Base-by-base conservation (phyloP, 2,888 invertebrate species). In the Actias luna region DNA sequence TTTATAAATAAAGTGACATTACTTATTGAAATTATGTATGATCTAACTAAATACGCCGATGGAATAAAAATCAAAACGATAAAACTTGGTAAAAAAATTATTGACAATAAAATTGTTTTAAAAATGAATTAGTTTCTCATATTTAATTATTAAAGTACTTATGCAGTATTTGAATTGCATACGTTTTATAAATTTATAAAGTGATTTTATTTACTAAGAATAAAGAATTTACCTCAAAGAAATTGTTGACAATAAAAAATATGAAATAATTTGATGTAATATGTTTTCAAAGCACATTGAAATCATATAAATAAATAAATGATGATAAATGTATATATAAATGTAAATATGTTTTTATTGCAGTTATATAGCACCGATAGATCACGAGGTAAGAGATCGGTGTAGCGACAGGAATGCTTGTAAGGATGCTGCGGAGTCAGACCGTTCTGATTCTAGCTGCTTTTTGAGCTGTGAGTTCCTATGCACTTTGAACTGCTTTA, bases 391-490 rank as follows among this genome's bases (percentile, higher is more conserved):
- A 89, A 90, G 91, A 78, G 81, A 80, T 63, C 74, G 73, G 35
- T 77, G 72, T 68, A 83, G 77, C 70, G 83, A 81, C 67, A 76
- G 81, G 78, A 82, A 73, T 76, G 84, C 84, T 85, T 86, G 85
- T 81, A 87, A 85, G 83, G 86, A 85, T 67, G 80, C 80, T 68
- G 75, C 75, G 70, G 84, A 79, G 78, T 89, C 91, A 78, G 90
- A 90, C 60, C 83, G 83, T 65, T 92, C 92, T 80, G 92, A 89
- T 71, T 91, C 92, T 76, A 92, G 92, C 86, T 92, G 92, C 88
- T 92, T 92, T 88, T 78, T 92, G 80, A 92, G 92, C 87, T 92
- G 92, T 92, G 89, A 92, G 92, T 92, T 77, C 64, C 64, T 68
- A 60, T 67, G 75, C 77, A 75, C 74, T 62, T 64, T 65, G 50